A percentile compares a stretch with the other conserved stretches of the same genome.
Evolutionary conservation across 1,140 invertebrate genomes (phyloP).

Genomic region (Sitobion miscanthi): DNA sequence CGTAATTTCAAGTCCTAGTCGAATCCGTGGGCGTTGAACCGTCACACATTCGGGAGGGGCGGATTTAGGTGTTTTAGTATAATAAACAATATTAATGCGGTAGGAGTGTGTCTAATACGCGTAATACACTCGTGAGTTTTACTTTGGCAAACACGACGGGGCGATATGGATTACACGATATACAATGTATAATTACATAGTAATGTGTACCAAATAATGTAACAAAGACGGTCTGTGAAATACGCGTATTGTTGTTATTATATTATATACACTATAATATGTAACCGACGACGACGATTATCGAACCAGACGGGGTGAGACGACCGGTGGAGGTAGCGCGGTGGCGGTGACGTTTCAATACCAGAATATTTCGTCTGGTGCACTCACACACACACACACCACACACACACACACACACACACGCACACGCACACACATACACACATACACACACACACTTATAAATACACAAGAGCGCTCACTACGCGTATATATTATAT

Average conservation of each 20-base stretch:
- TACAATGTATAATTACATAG: background rate
- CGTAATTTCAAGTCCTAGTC: background rate
- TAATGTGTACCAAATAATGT: no score
- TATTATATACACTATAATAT: background rate
- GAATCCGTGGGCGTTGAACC: no score
- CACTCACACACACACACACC: no score
- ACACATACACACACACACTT: background rate
- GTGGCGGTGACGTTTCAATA: constrained; percentile 49
- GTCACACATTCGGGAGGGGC: background rate
- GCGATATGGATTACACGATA: background rate
- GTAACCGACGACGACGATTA: background rate
- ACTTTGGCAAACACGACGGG: background rate
- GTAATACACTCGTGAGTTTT: background rate
- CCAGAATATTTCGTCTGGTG: constrained; percentile 43
- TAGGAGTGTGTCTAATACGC: background rate
- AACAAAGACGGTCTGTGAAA: background rate
- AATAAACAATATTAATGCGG: background rate
- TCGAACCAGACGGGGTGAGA: background rate
- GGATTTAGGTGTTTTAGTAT: background rate
- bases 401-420: no score
- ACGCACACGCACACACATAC: background rate
- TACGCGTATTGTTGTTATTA: background rate
- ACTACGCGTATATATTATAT: background rate
- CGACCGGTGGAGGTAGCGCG: background rate
- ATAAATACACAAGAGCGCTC: background rate